phyloP scores from a whole-genome alignment of 1,140 invertebrate genomes.

The Agrilus planipennis region DNA sequence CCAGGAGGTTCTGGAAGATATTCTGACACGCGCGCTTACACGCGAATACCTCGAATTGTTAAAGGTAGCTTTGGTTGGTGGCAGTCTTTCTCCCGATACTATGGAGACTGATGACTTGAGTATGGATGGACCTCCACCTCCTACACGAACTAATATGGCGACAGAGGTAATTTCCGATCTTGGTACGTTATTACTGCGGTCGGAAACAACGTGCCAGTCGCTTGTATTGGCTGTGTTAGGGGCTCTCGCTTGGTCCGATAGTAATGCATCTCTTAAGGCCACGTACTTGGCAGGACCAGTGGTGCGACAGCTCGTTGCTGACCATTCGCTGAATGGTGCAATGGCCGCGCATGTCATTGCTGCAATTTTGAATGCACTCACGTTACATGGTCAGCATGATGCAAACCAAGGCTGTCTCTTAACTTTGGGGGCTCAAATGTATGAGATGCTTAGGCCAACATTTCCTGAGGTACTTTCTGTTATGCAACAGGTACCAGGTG shows the following conservation, averaged over 20 bases:
- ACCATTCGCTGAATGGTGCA: slow-evolving; percentile 47
- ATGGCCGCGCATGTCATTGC: slow-evolving; percentile 59
- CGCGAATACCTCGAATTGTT: slow-evolving; percentile 77
- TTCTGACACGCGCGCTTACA: slow-evolving; percentile 73
- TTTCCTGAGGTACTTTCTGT: slow-evolving; percentile 56
- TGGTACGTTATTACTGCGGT: slow-evolving; percentile 51
- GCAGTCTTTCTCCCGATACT: slow-evolving; percentile 29
- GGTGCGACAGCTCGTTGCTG: slow-evolving; percentile 44
- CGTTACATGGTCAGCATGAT: slow-evolving; percentile 75
- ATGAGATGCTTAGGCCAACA: slow-evolving; percentile 64
- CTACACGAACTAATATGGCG: slow-evolving; percentile 39
- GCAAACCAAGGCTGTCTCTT: slow-evolving; percentile 61
- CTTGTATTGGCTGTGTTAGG: slow-evolving; percentile 50
- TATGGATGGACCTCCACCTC: slow-evolving; percentile 42
- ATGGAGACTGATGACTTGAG: slow-evolving; percentile 59
- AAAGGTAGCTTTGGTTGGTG: slow-evolving; percentile 49
- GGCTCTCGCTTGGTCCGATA: slow-evolving; percentile 78
- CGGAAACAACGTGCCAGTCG: slow-evolving; percentile 50
- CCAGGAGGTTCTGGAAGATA: slow-evolving; percentile 80
- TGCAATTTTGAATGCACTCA: slow-evolving; percentile 59
- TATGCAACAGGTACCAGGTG: slow-evolving; percentile 63
- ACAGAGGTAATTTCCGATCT: slow-evolving; percentile 61
- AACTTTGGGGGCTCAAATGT: slow-evolving; percentile 60
- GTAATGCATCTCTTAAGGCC: slow-evolving; percentile 63
- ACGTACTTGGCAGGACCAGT: slow-evolving; percentile 54